phyloP scores from a whole-genome alignment of 2,113 vertebrate species.

The Alectura lathami region DNA sequence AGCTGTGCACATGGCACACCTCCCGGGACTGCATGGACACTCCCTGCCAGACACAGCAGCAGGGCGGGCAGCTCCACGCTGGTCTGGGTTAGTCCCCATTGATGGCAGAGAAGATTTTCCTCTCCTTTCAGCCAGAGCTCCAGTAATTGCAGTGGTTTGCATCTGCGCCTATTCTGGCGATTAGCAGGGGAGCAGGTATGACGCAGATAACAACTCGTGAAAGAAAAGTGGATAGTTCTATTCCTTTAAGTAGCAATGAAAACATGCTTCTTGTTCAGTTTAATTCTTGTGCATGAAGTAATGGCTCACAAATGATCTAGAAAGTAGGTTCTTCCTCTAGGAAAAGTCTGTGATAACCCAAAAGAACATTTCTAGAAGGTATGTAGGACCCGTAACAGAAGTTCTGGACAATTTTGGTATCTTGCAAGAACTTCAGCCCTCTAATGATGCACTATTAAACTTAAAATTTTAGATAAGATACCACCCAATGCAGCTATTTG shows the following conservation, averaged over 20 bases:
- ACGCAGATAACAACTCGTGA: background rate
- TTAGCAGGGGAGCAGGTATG: background rate
- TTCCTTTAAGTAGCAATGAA: background rate
- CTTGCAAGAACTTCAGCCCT: background rate
- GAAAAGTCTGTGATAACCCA: background rate
- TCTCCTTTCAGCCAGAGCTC: background rate
- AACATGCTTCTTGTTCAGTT: background rate
- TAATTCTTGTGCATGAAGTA: background rate
- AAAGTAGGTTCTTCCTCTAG: background rate
- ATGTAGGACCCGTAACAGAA: background rate
- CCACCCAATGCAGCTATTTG: background rate
- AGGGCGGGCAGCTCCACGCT: background rate
- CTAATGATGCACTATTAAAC: background rate
- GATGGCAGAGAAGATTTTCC: background rate
- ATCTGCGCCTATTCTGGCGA: background rate
- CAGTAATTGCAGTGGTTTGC: background rate
- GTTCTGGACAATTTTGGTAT: background rate
- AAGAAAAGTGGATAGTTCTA: too few relatives aligned
- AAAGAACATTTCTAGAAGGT: background rate
- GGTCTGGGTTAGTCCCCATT: background rate
- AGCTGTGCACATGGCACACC: background rate
- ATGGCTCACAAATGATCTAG: background rate
- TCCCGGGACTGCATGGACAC: background rate
- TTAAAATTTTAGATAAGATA: background rate
- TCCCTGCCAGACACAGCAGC: background rate